Base-by-base conservation (phyloP, 2,888 invertebrate genomes). In the Antitype chi region DNA sequence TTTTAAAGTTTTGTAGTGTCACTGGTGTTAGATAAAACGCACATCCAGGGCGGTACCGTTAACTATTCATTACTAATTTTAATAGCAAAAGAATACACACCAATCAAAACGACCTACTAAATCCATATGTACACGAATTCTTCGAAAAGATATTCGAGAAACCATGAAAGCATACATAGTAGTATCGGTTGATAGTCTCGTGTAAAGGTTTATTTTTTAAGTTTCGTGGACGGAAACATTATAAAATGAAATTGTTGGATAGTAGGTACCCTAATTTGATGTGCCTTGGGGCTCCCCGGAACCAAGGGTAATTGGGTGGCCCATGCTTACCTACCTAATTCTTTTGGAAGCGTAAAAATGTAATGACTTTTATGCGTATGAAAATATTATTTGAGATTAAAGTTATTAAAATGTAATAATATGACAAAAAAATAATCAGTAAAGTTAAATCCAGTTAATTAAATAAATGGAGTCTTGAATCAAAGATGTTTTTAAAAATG, bases 261-360 rank as follows among this genome's bases (percentile, higher is more conserved):
- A 47, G 47, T n/a, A n/a, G n/a, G n/a, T 59, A 59, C 64, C 64
- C 64, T 60, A 75, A 81, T 76, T 80, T 70, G 20, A 38, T 60
- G 38, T 49, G 69, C 20, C 59, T 60, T 53, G 59, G 28, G 68
- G 74, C 68, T 55, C 28, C 9, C 53, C 59, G 59, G 49, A 60
- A 66, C 68, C 64, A 76, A 53, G 76, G 57, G 69, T 76, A 76
- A 70, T 81, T 66, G 59, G 28, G 69, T 68, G 75, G 47, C 47
- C 53, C 47, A 74, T 57, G 62, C 63, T 68, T 64, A 53, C 6
- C 57, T 38, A 47, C 2, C 25, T 53, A 81, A 69, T 79, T 81
- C n/a, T 64, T 81, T 64, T 53, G 64, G 32, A 60, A 68, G 59
- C 68, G 47, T 53, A 69, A 75, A 68, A 63, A 25, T 81, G 15